These are phyloP conservation scores for Xestia sexstrigata DNA, from an alignment of 2,888 invertebrate species.

Conservation along the genomic window DNA sequence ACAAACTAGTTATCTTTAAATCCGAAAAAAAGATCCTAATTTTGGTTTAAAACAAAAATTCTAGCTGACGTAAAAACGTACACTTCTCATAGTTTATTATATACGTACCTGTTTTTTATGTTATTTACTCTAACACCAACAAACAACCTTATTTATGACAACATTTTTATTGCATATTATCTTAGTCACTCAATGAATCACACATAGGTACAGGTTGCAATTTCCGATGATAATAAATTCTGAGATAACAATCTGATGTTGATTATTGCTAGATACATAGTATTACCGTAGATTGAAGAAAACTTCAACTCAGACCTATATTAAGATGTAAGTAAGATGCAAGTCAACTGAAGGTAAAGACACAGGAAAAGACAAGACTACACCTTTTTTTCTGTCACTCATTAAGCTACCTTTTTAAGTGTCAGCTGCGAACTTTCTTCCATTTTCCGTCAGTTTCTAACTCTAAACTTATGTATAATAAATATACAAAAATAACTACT, in stretches of 20 bases:
- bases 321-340: neutral
- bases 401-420: neutral
- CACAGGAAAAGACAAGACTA: neutral
- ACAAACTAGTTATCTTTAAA: neutral
- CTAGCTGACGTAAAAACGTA: neutral
- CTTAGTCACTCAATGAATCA: slow-evolving; percentile 41
- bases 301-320: neutral
- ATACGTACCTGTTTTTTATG: neutral
- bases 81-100: neutral
- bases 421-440: neutral
- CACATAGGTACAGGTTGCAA: slow-evolving; percentile 32
- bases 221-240: slow-evolving; percentile 57
- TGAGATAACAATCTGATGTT: slow-evolving; percentile 46
- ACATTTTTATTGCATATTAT: slow-evolving; percentile 27
- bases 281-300: slow-evolving; percentile 31
- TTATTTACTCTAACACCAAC: neutral
- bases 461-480: neutral
- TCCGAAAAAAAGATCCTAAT: neutral
- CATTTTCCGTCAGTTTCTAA: neutral
- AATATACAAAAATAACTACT: neutral
- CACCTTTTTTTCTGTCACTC: neutral
- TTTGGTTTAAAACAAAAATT: neutral
- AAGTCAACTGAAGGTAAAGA: neutral
- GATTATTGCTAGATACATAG: slow-evolving; percentile 26
- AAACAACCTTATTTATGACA: neutral